A percentile compares a stretch with the other conserved stretches of the same genome.
Evolutionary conservation across 2,797 vertebrate species (phyloP).

Genomic region (Melanotaenia nigrans): DNA sequence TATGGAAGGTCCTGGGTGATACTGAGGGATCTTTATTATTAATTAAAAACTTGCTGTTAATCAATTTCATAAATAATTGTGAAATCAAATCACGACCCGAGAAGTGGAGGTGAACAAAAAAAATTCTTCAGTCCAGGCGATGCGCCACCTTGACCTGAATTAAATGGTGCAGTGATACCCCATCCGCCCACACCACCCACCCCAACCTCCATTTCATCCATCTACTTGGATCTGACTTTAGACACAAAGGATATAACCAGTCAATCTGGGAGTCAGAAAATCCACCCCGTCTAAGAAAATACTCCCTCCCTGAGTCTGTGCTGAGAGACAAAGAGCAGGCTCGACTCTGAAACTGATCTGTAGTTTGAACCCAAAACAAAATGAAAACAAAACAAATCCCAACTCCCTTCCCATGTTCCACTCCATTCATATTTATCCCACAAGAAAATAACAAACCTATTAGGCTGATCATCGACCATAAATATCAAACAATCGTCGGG

Average conservation of each 20-base stretch:
- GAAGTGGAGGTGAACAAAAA: too few species aligned
- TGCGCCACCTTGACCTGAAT: too few species aligned
- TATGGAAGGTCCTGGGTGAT: too few species aligned
- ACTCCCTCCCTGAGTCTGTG: slow-evolving; percentile 6
- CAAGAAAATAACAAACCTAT: slow-evolving; percentile 86
- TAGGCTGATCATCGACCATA: slow-evolving; percentile 88
- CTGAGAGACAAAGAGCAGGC: slow-evolving; percentile 41
- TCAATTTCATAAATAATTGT: too few species aligned
- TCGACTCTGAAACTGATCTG: slow-evolving; percentile 68
- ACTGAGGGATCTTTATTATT: too few species aligned
- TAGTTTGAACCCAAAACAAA: slow-evolving; percentile 64
- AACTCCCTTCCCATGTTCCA: slow-evolving; percentile 66
- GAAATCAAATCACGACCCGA: too few species aligned
- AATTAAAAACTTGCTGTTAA: too few species aligned
- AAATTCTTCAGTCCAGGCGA: too few species aligned
- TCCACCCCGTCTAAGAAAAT: slow-evolving; percentile 20
- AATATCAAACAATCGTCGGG: slow-evolving; percentile 86
- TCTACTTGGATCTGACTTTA: slow-evolving; percentile 21
- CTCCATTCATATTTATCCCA: slow-evolving; percentile 75
- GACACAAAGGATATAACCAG: slow-evolving; percentile 35
- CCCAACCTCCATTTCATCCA: too few species aligned
- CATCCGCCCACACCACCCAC: too few species aligned
- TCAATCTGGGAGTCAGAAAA: slow-evolving; percentile 46
- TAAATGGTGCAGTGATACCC: too few species aligned
- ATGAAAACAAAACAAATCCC: slow-evolving; percentile 83